Percentiles rank a stretch among this genome's conserved stretches.
Conservation (phyloP, 2,888 invertebrate species). For the Cetonia aurata region DNA sequence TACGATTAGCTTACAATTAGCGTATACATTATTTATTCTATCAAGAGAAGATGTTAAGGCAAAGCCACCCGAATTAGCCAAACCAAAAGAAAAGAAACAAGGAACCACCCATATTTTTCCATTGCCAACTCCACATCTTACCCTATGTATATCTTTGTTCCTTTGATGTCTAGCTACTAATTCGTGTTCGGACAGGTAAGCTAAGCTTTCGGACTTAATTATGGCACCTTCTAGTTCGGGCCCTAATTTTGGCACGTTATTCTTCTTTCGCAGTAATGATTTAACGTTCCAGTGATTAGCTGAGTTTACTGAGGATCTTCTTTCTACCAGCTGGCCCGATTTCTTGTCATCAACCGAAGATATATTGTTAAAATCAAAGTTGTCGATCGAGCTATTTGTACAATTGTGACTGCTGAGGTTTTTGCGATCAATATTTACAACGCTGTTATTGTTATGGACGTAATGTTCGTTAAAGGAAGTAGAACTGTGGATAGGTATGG, state of each 20-base stretch:
- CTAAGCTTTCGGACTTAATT: conserved; percentile 69
- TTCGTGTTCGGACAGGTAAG: conserved; percentile 68
- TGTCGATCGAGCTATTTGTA: conserved; percentile 31
- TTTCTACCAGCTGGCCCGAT: conserved; percentile 16
- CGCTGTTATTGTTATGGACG: conserved; percentile 25
- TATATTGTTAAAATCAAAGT: conserved; percentile 11
- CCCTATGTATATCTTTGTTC: conserved; percentile 68
- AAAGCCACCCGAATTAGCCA: conserved; percentile 31
- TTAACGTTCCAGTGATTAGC: conserved; percentile 60
- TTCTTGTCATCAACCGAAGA: conserved; percentile 10
- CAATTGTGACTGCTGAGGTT: conserved; percentile 33
- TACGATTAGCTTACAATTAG: too few species aligned
- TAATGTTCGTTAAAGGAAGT: conserved; percentile 37
- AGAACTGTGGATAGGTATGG: conserved; percentile 37
- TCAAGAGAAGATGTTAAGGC: background rate
- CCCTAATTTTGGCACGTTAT: conserved; percentile 62
- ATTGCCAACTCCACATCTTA: conserved; percentile 62
- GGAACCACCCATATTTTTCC: conserved; percentile 41
- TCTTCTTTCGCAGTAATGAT: conserved; percentile 62
- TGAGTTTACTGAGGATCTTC: conserved; percentile 48
- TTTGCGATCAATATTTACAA: conserved; percentile 17
- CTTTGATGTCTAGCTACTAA: conserved; percentile 68
- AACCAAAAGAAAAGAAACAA: conserved; percentile 6
- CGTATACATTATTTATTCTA: too few species aligned
- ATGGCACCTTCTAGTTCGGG: conserved; percentile 68